phyloP scores from a whole-genome alignment of 2,113 vertebrate genomes.

The Malaclemys terrapin region DNA sequence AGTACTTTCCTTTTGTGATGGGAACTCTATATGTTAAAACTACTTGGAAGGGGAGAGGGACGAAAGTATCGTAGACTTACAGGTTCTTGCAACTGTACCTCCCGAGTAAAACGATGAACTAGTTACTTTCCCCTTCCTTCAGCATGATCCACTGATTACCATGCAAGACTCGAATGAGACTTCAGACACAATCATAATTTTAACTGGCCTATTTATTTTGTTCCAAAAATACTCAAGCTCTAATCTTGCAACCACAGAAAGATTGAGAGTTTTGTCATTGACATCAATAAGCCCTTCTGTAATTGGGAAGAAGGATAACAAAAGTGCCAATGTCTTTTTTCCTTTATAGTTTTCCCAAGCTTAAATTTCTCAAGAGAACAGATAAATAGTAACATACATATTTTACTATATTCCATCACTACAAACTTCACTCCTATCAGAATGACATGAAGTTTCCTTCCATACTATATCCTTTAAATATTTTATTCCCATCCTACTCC shows the following conservation, averaged over 20 bases:
- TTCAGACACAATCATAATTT: background rate
- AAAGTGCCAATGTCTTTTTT: background rate
- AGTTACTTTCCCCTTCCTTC: background rate
- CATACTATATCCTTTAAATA: background rate
- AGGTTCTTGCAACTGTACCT: background rate
- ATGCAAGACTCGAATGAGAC: background rate
- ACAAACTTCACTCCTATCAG: fast-evolving
- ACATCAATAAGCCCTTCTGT: background rate
- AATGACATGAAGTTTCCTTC: background rate
- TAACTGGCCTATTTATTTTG: background rate
- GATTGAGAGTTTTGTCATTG: background rate
- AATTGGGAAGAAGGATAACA: background rate
- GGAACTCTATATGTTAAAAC: constrained; percentile 37
- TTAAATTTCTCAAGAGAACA: constrained; percentile 9
- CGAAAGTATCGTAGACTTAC: constrained; percentile 3
- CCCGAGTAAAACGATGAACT: background rate
- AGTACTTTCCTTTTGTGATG: background rate
- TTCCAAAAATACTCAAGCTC: background rate
- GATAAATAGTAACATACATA: fast-evolving
- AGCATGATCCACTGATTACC: background rate
- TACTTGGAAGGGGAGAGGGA: background rate
- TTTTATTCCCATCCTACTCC: background rate
- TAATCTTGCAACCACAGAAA: background rate
- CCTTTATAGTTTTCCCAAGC: background rate
- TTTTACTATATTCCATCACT: background rate